Percentiles rank a stretch among this genome's conserved stretches.
phyloP scores from a whole-genome alignment of 1,140 invertebrate species.

The Pteromalus puparum region DNA sequence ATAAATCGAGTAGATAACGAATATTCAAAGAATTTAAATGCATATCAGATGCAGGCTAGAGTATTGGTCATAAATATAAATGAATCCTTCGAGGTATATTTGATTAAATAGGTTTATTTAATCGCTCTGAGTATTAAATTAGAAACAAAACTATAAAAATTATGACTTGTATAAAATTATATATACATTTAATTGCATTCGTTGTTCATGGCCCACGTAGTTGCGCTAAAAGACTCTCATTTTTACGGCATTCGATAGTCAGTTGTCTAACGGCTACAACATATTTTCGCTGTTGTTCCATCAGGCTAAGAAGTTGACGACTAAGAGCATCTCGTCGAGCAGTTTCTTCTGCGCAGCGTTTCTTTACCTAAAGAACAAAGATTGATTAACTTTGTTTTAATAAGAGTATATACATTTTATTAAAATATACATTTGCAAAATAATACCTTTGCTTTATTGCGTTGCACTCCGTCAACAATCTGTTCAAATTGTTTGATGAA shows the following conservation, averaged over 20 bases:
- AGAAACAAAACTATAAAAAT: background rate
- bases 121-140: background rate
- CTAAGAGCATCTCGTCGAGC: constrained; percentile 83
- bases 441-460: constrained; percentile 86
- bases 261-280: constrained; percentile 90
- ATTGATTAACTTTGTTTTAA: background rate
- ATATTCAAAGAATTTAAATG: too few relatives aligned
- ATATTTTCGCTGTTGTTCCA: constrained; percentile 90
- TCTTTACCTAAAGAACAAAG: constrained; percentile 70
- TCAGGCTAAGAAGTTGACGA: constrained; percentile 81
- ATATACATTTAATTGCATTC: background rate
- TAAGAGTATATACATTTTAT: background rate
- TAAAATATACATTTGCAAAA: background rate
- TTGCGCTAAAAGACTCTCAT: constrained; percentile 77
- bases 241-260: constrained; percentile 83
- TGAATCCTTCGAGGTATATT: too few relatives aligned
- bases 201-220: constrained; percentile 61
- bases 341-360: constrained; percentile 82
- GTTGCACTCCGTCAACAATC: constrained; percentile 90
- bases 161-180: background rate
- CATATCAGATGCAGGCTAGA: too few relatives aligned
- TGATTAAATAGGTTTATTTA: background rate
- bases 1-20: too few relatives aligned
- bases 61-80: too few relatives aligned
- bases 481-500: constrained; percentile 92